Base-by-base conservation (phyloP, 1,140 invertebrate species). In the Coelopa frigida region DNA sequence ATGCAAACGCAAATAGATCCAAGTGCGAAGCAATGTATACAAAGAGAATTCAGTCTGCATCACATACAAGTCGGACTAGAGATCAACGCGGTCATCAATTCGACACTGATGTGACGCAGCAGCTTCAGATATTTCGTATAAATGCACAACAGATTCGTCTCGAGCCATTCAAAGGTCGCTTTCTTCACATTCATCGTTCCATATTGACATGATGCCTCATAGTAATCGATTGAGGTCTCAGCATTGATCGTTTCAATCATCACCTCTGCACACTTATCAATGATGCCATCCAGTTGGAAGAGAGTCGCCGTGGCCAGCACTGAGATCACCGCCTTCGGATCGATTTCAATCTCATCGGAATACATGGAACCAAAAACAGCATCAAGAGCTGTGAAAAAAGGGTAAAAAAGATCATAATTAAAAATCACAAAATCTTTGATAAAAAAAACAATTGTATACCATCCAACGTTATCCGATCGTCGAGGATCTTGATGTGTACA, bases 11-110 rank as follows among this genome's bases (percentile, higher is more conserved):
- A 81, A 47, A 48, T 76, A 81, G 48, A 80, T 71, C 84, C 85
- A 87, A 22, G 77, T 74, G 38, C 83, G 78, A 12, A 89, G 61
- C 62, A 88, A 69, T 46, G 81, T 78, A 54, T 89, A 89, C 24
- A 89, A 68, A 29, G 85, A 85, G 62, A 85, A 87, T 70, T 90
- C 87, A 4, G 86, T 87, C 65, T 89, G 85, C 70, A 87, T 80
- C 1, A 85, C 84, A 56, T 82, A 81, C 27, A 90, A 70, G 48
- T 84, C 75, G 78, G 75, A 67, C 80, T 79, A 3, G 70, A 61
- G 4, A 88, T 73, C 32, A 89, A 61, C 21, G 78, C 72, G 4
- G 67, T 69, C 82, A 89, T 84, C 44, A 88, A 58, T 5, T 83
- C 77, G 14, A 76, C 61, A 37, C 75, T 77, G 42, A 85, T 78